Evolutionary conservation across 1,140 invertebrate genomes (phyloP).

Genomic region (Drosophila navojoa): DNA sequence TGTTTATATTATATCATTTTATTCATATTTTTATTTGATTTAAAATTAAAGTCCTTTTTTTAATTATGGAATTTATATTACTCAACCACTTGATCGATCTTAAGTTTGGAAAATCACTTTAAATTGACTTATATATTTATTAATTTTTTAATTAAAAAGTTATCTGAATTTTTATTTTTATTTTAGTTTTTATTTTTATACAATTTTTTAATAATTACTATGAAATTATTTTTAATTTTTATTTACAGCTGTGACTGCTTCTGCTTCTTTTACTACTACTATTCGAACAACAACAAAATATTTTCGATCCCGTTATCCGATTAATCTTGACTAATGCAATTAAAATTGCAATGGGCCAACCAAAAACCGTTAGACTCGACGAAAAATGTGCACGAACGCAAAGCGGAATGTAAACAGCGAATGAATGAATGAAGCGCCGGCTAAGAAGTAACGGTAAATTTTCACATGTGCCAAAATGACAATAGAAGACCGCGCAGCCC

Average conservation of each 20-base stretch:
- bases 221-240: neutral
- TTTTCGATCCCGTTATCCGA: neutral
- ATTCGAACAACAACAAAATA: neutral
- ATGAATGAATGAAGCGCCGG: slow-evolving; percentile 72
- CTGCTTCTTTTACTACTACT: neutral
- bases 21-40: too few relatives aligned
- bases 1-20: too few relatives aligned
- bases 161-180: too few relatives aligned
- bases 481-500: slow-evolving; percentile 59
- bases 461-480: slow-evolving; percentile 79
- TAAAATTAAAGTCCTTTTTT: too few relatives aligned
- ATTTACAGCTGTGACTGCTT: neutral
- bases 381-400: slow-evolving; percentile 60
- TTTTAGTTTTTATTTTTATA: too few relatives aligned
- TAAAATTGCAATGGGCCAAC: slow-evolving; percentile 20
- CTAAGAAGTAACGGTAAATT: slow-evolving; percentile 78
- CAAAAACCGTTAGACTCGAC: slow-evolving; percentile 36
- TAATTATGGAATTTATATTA: too few relatives aligned
- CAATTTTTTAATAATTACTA: neutral
- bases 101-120: too few relatives aligned
- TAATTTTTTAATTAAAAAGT: too few relatives aligned
- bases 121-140: too few relatives aligned
- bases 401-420: slow-evolving; percentile 77
- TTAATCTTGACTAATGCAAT: slow-evolving; percentile 13
- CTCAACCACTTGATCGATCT: too few relatives aligned